phyloP scores from a whole-genome alignment of 2,797 vertebrate species.

The Propithecus deckenii region DNA sequence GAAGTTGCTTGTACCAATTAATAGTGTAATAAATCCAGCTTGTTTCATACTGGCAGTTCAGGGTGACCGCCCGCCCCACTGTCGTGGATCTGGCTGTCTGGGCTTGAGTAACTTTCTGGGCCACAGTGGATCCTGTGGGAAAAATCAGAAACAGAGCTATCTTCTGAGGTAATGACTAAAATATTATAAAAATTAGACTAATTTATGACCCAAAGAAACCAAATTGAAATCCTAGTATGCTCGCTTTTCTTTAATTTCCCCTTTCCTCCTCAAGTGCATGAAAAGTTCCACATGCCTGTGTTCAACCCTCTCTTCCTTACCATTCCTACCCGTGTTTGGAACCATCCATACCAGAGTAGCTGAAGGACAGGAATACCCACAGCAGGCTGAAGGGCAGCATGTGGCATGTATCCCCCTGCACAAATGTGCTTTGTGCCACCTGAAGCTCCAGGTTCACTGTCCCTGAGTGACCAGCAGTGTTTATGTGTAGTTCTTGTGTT shows the following conservation, averaged over 20 bases:
- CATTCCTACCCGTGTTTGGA: background rate
- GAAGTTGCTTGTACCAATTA: conserved; percentile 57
- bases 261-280: background rate
- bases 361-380: background rate
- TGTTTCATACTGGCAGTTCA: conserved; percentile 46
- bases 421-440: background rate
- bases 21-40: fast-evolving
- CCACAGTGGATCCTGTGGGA: conserved; percentile 32
- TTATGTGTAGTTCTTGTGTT: background rate
- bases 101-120: conserved; percentile 37
- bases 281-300: fast-evolving
- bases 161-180: background rate
- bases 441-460: background rate
- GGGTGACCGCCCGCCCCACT: background rate
- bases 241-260: background rate
- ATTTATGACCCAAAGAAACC: background rate
- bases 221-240: background rate
- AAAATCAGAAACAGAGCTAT: conserved; percentile 31
- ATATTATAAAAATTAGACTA: background rate
- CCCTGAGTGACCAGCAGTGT: background rate
- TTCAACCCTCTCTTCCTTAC: background rate
- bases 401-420: background rate
- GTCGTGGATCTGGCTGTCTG: background rate
- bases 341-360: background rate
- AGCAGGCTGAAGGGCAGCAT: background rate